phyloP scores from a whole-genome alignment of 2,113 vertebrate species.

The Bolborhynchus lineola region DNA sequence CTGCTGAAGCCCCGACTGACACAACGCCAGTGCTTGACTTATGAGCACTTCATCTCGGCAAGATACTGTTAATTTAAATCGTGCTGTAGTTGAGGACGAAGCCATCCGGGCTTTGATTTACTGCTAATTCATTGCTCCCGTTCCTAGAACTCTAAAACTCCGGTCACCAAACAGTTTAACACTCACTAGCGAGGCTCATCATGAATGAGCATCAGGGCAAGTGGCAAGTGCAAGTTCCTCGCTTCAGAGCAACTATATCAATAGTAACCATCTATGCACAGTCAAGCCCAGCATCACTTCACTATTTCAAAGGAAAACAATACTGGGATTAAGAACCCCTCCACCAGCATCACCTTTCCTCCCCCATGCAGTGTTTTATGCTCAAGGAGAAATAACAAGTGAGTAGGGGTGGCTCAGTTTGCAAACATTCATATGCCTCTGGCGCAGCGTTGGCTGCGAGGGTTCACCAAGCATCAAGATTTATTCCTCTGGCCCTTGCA shows the following conservation, averaged over 20 bases:
- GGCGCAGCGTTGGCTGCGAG: accelerated
- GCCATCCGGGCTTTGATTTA: conserved; percentile 74
- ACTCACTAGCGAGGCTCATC: conserved; percentile 12
- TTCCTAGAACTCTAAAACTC: conserved; percentile 68
- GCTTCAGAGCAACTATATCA: neutral
- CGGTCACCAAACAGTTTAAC: conserved; percentile 62
- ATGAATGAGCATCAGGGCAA: conserved; percentile 11
- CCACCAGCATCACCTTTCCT: neutral
- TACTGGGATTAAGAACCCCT: neutral
- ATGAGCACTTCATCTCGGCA: conserved; percentile 18
- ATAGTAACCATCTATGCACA: accelerated
- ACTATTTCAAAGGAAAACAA: neutral
- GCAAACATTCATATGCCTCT: neutral
- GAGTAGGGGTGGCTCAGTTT: neutral
- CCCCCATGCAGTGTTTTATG: neutral
- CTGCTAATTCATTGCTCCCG: conserved; percentile 53
- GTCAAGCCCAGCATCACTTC: neutral
- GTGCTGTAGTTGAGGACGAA: conserved; percentile 33
- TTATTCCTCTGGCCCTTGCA: conserved; percentile 4
- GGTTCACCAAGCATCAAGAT: conserved; percentile 7
- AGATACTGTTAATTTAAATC: conserved; percentile 73
- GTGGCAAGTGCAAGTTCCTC: neutral
- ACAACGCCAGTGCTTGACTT: conserved; percentile 48
- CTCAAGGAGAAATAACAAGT: neutral
- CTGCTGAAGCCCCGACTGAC: conserved; percentile 28